A percentile compares a stretch with the other conserved stretches of the same genome.
Conservation (phyloP, 2,888 invertebrate genomes). For the Amiota communis region DNA sequence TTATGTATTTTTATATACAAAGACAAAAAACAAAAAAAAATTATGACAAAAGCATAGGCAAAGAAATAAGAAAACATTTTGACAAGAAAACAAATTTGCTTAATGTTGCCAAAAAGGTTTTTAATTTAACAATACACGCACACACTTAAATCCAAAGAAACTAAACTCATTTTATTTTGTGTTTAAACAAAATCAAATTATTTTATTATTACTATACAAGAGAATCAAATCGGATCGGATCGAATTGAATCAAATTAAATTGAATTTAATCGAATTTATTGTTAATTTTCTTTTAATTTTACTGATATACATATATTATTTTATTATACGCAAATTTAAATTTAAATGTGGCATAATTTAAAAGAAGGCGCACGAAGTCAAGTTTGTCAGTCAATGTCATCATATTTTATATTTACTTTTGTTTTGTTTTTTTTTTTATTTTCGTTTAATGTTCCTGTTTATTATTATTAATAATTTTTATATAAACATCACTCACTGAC, state of each 20-base stretch:
- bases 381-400: neutral
- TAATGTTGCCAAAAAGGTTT: conserved; percentile 44
- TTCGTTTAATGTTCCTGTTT: conserved; percentile 21
- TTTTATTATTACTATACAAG: too few relatives aligned
- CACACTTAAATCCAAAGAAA: conserved; percentile 52
- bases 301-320: neutral
- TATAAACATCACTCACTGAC: conserved; percentile 33
- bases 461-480: conserved; percentile 3
- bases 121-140: conserved; percentile 17
- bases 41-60: neutral
- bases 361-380: too few relatives aligned
- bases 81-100: too few relatives aligned
- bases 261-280: too few relatives aligned
- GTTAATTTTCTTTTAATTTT: neutral
- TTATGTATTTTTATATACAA: conserved; percentile 46
- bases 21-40: neutral
- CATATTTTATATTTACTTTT: neutral
- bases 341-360: neutral
- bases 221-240: too few relatives aligned
- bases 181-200: too few relatives aligned
- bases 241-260: too few relatives aligned
- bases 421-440: neutral
- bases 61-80: too few relatives aligned
- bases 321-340: neutral
- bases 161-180: conserved; percentile 48